Conservation (phyloP, 1,140 invertebrate species). For the Drosophila truncata region DNA sequence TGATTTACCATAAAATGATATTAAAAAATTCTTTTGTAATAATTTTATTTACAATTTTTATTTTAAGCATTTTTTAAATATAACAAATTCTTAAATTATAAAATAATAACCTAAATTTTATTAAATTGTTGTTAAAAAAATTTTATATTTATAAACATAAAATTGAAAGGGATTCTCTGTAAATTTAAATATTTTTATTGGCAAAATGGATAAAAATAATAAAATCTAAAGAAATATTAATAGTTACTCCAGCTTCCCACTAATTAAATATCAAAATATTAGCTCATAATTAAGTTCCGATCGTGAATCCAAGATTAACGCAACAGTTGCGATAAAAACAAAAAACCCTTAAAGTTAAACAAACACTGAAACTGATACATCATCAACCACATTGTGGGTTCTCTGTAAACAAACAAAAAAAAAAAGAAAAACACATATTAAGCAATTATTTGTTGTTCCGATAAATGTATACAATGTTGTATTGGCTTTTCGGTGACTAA, state of each 20-base stretch:
- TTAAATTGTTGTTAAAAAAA: too few relatives aligned
- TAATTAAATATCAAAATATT: neutral
- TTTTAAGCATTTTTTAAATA: too few relatives aligned
- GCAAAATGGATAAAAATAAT: neutral
- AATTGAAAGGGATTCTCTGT: too few relatives aligned
- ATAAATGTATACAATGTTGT: conserved; percentile 11
- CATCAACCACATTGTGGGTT: conserved; percentile 8
- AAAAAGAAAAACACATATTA: neutral
- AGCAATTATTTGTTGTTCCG: conserved; percentile 13
- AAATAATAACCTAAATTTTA: too few relatives aligned
- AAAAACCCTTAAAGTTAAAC: neutral
- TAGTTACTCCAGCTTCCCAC: neutral
- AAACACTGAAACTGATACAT: conserved; percentile 13
- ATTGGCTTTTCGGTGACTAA: conserved; percentile 24
- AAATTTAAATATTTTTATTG: neutral
- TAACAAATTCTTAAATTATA: too few relatives aligned
- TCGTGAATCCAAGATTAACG: conserved; percentile 8
- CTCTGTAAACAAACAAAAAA: conserved; percentile 4
- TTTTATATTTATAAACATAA: too few relatives aligned
- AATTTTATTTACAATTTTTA: neutral
- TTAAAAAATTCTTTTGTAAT: neutral
- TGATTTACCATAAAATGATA: neutral
- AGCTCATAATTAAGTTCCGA: conserved; percentile 3
- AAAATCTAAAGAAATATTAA: neutral
- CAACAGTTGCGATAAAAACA: conserved; percentile 8